Evolutionary conservation across 2,888 invertebrate genomes (phyloP).

Genomic region (Cheilosia soror): DNA sequence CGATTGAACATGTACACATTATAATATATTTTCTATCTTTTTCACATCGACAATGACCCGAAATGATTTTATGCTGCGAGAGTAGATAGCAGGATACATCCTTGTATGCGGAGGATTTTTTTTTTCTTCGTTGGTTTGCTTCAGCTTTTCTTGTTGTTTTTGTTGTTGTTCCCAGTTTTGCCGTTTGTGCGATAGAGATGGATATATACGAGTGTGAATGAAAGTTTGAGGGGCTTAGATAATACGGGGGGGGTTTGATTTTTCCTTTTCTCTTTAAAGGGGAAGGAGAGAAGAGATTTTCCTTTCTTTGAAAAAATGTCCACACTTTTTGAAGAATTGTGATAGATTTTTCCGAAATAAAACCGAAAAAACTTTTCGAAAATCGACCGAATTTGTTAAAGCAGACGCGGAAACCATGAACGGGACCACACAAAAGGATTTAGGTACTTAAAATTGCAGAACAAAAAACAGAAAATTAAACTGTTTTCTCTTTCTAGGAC

Average conservation of each 20-base stretch:
- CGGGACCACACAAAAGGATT: constrained; percentile 2
- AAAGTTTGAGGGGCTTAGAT: constrained; percentile 13
- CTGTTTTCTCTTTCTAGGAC: constrained; percentile 51
- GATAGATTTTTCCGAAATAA: neutral
- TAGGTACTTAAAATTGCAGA: neutral
- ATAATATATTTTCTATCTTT: constrained; percentile 67
- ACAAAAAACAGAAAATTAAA: neutral
- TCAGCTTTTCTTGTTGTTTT: constrained; percentile 36
- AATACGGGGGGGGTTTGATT: constrained; percentile 27
- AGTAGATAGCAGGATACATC: constrained; percentile 63
- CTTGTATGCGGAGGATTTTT: constrained; percentile 40
- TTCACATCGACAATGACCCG: constrained; percentile 70
- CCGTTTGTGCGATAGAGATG: constrained; percentile 52
- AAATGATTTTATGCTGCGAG: constrained; percentile 66
- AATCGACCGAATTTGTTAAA: neutral
- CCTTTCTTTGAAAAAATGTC: constrained; percentile 31
- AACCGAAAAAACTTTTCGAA: neutral
- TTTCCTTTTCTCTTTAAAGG: constrained; percentile 9
- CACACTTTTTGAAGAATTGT: constrained; percentile 32
- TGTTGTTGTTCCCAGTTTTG: constrained; percentile 45
- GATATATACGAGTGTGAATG: constrained; percentile 9
- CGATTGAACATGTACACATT: constrained; percentile 65
- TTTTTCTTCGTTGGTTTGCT: constrained; percentile 2
- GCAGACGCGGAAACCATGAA: constrained; percentile 5
- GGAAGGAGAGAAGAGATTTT: constrained; percentile 25